Percentiles rank a stretch among this genome's conserved stretches.
phyloP scores from a whole-genome alignment of 2,797 vertebrate genomes.

The Chiloscyllium punctatum region DNA sequence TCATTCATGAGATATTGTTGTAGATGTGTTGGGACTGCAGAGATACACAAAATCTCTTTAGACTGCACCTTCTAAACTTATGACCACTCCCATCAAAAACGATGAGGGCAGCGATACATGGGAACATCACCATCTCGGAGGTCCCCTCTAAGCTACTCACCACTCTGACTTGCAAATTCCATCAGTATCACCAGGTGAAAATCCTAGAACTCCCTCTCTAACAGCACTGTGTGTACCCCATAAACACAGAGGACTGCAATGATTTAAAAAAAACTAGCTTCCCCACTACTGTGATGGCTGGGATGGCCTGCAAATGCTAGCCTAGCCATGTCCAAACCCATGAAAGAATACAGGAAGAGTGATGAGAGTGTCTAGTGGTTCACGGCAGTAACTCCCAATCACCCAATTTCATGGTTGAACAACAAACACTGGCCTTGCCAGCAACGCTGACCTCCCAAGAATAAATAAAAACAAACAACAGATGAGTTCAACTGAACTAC shows the following conservation, averaged over 20 bases:
- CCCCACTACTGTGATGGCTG: too few species aligned
- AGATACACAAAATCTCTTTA: neutral
- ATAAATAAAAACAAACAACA: neutral
- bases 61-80: neutral
- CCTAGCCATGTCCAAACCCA: too few species aligned
- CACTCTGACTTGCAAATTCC: neutral
- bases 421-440: neutral
- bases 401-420: neutral
- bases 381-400: neutral
- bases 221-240: neutral
- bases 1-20: too few species aligned
- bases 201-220: neutral
- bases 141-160: neutral
- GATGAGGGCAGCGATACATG: neutral
- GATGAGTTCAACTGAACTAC: neutral
- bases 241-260: neutral
- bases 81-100: neutral
- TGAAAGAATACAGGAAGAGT: neutral
- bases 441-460: neutral
- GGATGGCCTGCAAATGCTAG: too few species aligned
- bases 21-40: too few species aligned
- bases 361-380: neutral
- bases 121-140: neutral
- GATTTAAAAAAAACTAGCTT: neutral
- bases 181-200: neutral